Evolutionary conservation across 2,888 invertebrate species (phyloP).

Genomic region (Eurytoma californica): DNA sequence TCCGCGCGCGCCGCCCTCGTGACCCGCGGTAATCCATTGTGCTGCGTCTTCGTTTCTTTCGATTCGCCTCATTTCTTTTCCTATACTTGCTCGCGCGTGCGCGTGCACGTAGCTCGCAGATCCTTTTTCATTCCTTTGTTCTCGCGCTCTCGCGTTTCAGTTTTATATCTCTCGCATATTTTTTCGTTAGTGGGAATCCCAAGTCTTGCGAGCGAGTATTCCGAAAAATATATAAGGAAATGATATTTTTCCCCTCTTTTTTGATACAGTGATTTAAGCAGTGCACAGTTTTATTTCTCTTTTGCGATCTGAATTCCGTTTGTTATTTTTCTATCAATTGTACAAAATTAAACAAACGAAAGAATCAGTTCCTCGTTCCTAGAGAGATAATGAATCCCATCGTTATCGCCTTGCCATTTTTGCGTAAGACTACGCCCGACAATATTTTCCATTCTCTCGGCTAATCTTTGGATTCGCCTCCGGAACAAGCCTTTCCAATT

Average conservation of each 20-base stretch:
- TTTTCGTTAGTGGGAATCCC: neutral
- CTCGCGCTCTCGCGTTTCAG: constrained; percentile 19
- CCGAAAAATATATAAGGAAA: too few relatives aligned
- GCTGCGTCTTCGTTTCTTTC: constrained; percentile 33
- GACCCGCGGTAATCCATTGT: constrained; percentile 5
- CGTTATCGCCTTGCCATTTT: constrained; percentile 16
- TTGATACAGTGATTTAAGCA: too few relatives aligned
- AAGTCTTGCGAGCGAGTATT: too few relatives aligned
- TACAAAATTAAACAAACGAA: neutral
- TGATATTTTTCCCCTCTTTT: too few relatives aligned
- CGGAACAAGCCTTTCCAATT: constrained; percentile 49
- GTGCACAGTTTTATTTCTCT: too few relatives aligned
- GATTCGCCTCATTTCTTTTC: constrained; percentile 43
- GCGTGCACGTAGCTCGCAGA: constrained; percentile 7
- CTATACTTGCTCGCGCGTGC: constrained; percentile 11
- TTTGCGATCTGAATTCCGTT: neutral
- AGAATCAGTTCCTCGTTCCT: neutral
- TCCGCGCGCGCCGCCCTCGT: neutral
- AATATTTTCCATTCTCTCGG: constrained; percentile 36
- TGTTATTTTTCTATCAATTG: neutral
- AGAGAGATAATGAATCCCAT: constrained; percentile 15
- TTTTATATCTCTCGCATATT: constrained; percentile 25
- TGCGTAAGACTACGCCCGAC: neutral
- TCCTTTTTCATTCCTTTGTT: constrained; percentile 53
- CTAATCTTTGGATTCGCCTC: constrained; percentile 33